These are phyloP conservation scores for Gnathonemus longibarbis DNA, from an alignment of 2,113 vertebrate species.

Conservation along the genomic window DNA sequence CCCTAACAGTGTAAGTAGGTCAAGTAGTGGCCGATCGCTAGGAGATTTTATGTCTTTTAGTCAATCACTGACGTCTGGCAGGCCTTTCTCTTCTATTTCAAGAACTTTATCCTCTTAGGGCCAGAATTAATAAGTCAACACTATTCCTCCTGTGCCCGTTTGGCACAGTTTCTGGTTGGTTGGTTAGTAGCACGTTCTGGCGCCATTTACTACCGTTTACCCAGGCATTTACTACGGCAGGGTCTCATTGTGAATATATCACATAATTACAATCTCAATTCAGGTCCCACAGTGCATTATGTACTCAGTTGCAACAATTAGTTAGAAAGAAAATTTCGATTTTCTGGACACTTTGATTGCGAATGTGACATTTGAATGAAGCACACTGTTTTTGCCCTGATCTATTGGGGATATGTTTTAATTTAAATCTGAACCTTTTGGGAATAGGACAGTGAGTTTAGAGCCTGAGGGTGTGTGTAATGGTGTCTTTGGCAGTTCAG, in stretches of 20 bases:
- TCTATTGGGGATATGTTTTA: not conserved
- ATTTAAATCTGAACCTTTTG: not conserved
- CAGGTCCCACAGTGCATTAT: not conserved
- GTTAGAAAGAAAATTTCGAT: not conserved
- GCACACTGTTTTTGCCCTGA: not conserved
- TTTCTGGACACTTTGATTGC: not conserved
- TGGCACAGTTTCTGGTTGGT: not conserved
- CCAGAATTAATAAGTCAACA: not conserved
- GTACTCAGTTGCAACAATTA: not conserved
- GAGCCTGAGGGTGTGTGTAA: not conserved
- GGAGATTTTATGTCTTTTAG: not conserved
- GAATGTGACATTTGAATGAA: not conserved
- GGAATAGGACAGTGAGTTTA: not conserved
- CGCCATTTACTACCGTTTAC: not conserved
- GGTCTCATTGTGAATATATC: not conserved
- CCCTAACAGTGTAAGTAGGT: not conserved
- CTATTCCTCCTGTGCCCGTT: not conserved
- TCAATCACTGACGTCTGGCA: not conserved
- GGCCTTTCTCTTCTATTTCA: not conserved
- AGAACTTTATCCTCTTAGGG: not conserved
- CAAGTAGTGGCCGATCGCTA: not conserved
- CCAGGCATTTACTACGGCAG: not conserved
- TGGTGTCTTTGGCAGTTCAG: constrained; percentile 72
- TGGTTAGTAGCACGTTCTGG: not conserved
- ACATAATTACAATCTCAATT: not conserved